These are phyloP conservation scores for Acrobasis repandana DNA, from an alignment of 2,888 invertebrate species.

Conservation along the genomic window DNA sequence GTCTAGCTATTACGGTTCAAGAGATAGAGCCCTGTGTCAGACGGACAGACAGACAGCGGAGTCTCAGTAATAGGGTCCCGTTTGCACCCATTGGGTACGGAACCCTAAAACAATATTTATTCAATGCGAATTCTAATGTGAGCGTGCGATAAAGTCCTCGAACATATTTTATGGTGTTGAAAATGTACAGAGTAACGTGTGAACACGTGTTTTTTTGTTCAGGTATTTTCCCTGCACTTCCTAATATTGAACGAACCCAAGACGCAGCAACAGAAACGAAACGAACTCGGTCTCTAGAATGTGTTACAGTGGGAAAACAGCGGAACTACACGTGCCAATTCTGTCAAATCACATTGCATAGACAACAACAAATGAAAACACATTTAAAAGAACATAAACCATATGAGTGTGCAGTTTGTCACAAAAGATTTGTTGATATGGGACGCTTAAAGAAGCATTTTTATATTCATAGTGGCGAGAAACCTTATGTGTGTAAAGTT, in stretches of 20 bases:
- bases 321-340: slow-evolving; percentile 9
- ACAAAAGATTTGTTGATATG: slow-evolving; percentile 1
- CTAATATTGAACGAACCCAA: neutral
- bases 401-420: slow-evolving; percentile 10
- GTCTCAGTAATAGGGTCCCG: too few relatives aligned
- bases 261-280: slow-evolving; percentile 14
- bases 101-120: too few relatives aligned
- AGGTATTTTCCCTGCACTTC: slow-evolving; percentile 8
- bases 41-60: too few relatives aligned
- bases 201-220: neutral
- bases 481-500: neutral
- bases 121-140: too few relatives aligned
- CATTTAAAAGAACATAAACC: slow-evolving; percentile 9
- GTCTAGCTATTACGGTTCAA: too few relatives aligned
- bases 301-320: neutral
- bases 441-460: neutral
- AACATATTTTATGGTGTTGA: too few relatives aligned
- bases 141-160: too few relatives aligned
- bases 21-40: too few relatives aligned
- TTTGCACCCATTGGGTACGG: too few relatives aligned
- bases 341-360: slow-evolving; percentile 4
- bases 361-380: slow-evolving; percentile 4
- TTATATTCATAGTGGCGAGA: slow-evolving; percentile 2
- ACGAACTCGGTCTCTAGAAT: slow-evolving; percentile 12
- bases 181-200: too few relatives aligned